Base-by-base conservation (phyloP, 2,797 vertebrate genomes). In the Streptopelia turtur region DNA sequence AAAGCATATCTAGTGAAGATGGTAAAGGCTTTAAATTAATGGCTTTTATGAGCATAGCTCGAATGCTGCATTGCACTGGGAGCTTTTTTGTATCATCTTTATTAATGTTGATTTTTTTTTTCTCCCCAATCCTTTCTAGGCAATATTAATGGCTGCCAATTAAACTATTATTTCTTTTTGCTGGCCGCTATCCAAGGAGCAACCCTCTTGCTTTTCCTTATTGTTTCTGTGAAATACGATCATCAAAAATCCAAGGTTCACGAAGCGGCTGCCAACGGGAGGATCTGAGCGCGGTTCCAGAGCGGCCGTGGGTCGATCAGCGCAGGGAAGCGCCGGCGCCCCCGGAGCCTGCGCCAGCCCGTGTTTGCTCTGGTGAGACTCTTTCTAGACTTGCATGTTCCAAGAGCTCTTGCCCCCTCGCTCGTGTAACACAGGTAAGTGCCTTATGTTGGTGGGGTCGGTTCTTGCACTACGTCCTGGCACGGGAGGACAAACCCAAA, bases 141-240 rank as follows among this genome's bases (percentile, higher is more conserved):
- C 61, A 99, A 99, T 74, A 99, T 99, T 95, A 99, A 99, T 1
- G 98, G 98, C 94, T 99, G 99, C 97, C 97, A 98, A 16, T 97
- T 99, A 91, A 98, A 99, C 98, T 99, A 99, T 94, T 99, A 99
- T 94, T 99, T 99, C 96, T 99, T 99, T 82, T 97, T 99, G 37
- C 98, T 99, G 98, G 99, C 99, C 1, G 99, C 98, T 15, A 98
- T 99, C 92, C 99, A 99, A 87, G 99, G 99, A 39, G 93, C 98
- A 77, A 99, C 99, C 6, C 98, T 99, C 88, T 96, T 99, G 94
- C 97, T 99, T 60, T 99, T 99, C 98, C 98, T 99, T 31, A 98
- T 99, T 1, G 98, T 99, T 13, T 99, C 99, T 1, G 98, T 99
- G 96, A 99, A 98, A 75, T 99, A 99, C 1, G 99, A 99, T 97